Conservation (phyloP, 2,797 vertebrate genomes). For the Hemibagrus guttatus region DNA sequence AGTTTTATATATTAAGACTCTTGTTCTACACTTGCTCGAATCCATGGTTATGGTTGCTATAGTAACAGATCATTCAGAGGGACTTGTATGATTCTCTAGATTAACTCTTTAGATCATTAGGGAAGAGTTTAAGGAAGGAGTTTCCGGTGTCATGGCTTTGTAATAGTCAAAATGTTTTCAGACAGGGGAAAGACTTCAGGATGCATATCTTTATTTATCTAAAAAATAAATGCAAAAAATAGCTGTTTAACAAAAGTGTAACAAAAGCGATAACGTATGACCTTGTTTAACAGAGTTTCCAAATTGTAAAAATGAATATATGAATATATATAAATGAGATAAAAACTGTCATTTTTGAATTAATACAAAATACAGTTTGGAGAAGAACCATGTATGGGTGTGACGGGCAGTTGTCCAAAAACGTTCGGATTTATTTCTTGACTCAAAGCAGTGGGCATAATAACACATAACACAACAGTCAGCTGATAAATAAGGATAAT, state of each 20-base stretch:
- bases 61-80: background rate
- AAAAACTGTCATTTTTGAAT: background rate
- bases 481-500: background rate
- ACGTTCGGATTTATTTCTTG: background rate
- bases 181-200: background rate
- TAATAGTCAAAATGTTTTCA: background rate
- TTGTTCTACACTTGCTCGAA: no score
- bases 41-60: background rate
- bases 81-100: background rate
- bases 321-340: no score
- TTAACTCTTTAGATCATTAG: no score
- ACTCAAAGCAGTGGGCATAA: background rate
- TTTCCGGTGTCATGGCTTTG: background rate
- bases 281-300: no score
- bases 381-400: no score
- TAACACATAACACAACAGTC: background rate
- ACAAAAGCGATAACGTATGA: background rate
- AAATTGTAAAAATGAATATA: no score
- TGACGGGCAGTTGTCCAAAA: no score
- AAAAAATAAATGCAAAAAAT: background rate
- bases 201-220: background rate
- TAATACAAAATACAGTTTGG: no score
- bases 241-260: background rate
- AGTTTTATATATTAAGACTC: background rate
- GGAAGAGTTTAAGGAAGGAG: no score